A percentile compares a stretch with the other conserved stretches of the same genome.
Conservation (phyloP, 2,113 vertebrate species). For the Semnornis frantzii region DNA sequence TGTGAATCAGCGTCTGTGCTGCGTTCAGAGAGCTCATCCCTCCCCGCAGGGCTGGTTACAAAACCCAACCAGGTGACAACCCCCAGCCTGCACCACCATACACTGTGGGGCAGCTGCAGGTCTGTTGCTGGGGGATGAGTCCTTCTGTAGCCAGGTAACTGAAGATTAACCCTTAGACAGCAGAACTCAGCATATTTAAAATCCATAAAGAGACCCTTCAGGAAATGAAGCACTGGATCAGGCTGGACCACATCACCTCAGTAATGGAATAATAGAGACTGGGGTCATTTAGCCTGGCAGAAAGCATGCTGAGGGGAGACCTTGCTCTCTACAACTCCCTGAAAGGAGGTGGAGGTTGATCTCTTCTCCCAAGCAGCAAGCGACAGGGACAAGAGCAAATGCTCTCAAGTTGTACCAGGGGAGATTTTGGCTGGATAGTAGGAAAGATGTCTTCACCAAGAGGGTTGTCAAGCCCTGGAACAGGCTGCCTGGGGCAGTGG, state of each 20-base stretch:
- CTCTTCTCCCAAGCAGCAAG: neutral
- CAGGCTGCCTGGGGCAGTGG: neutral
- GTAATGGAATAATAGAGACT: neutral
- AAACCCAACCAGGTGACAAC: neutral
- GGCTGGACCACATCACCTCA: neutral
- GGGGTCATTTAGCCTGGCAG: neutral
- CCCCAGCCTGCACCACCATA: neutral
- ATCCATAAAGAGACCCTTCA: neutral
- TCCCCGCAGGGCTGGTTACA: neutral
- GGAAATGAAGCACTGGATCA: neutral
- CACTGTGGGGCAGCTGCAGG: neutral
- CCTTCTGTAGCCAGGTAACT: neutral
- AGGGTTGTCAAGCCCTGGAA: neutral
- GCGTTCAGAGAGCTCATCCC: neutral
- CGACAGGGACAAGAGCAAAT: too few relatives aligned
- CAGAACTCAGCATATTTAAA: neutral
- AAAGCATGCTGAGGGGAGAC: neutral
- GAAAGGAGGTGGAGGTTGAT: neutral
- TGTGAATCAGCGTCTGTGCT: neutral
- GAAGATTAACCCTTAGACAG: neutral
- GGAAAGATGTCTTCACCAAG: neutral
- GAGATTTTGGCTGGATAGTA: neutral
- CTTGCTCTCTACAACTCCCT: neutral
- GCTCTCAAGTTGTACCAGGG: neutral
- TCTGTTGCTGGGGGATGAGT: neutral